Evolutionary conservation across 23 tunicate species (phyloP).

Genomic region (Styela plicata): DNA sequence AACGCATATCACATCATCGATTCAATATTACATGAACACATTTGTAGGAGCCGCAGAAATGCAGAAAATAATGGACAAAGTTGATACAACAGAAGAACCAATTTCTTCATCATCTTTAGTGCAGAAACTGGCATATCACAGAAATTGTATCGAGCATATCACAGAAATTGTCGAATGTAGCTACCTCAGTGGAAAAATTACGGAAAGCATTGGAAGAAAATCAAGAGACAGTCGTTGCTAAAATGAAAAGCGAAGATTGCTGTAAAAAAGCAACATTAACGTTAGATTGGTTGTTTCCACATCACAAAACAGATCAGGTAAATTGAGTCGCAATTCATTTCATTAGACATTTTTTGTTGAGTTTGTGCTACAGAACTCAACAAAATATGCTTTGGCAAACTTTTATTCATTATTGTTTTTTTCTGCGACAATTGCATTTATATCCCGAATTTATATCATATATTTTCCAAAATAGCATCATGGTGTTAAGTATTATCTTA

Average conservation of each 20-base stretch:
- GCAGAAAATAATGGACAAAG: neutral
- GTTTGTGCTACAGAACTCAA: too few species aligned
- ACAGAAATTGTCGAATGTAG: neutral
- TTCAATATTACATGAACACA: neutral
- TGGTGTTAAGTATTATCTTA: too few species aligned
- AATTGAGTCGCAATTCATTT: too few species aligned
- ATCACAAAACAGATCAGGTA: too few species aligned
- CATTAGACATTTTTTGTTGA: too few species aligned
- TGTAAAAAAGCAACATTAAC: neutral
- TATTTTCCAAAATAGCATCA: too few species aligned
- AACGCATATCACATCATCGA: neutral
- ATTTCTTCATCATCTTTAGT: neutral
- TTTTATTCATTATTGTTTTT: too few species aligned
- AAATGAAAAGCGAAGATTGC: neutral
- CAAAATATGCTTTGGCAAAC: too few species aligned
- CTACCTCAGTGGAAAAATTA: neutral
- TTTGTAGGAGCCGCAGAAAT: neutral
- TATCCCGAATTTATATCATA: too few species aligned
- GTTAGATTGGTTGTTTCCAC: too few species aligned
- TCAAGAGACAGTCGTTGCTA: neutral
- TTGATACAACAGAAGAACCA: neutral
- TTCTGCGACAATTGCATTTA: too few species aligned
- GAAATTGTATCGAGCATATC: neutral
- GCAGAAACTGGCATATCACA: neutral
- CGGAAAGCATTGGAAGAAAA: neutral